phyloP scores from a whole-genome alignment of 2,797 vertebrate species.

The Cercopithecus diana region DNA sequence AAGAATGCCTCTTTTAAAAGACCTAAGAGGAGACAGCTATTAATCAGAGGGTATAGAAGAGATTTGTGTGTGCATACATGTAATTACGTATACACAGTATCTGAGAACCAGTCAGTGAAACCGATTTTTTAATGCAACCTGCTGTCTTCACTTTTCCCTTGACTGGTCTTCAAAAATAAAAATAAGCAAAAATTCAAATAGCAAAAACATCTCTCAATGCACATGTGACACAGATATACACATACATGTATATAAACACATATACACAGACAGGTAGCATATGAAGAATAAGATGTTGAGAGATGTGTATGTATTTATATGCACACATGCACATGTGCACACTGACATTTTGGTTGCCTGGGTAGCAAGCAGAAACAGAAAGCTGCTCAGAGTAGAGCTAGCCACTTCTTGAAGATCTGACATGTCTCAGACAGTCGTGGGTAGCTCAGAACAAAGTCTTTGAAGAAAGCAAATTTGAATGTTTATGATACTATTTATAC shows the following conservation, averaged over 20 bases:
- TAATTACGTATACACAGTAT: neutral
- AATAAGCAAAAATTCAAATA: conserved; percentile 51
- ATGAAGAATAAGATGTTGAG: neutral
- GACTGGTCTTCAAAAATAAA: neutral
- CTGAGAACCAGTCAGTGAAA: conserved; percentile 37
- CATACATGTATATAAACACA: neutral
- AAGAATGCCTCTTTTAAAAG: conserved; percentile 11
- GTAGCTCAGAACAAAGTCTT: conserved; percentile 10
- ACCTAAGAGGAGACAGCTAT: conserved; percentile 33
- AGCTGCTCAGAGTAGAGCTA: neutral
- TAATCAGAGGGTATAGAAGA: conserved; percentile 49
- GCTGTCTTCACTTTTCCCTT: conserved; percentile 5
- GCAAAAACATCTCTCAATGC: neutral
- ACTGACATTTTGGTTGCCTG: neutral
- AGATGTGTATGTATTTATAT: neutral
- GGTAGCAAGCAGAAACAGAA: neutral
- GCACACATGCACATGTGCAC: neutral
- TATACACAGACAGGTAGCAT: neutral
- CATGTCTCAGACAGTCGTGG: neutral
- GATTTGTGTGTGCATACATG: neutral
- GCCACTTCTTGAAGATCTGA: neutral
- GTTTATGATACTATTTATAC: neutral
- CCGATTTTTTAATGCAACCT: neutral
- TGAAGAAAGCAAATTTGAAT: neutral
- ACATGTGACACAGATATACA: neutral